phyloP scores from a whole-genome alignment of 2,888 invertebrate species.

The Oxycera nigricornis region DNA sequence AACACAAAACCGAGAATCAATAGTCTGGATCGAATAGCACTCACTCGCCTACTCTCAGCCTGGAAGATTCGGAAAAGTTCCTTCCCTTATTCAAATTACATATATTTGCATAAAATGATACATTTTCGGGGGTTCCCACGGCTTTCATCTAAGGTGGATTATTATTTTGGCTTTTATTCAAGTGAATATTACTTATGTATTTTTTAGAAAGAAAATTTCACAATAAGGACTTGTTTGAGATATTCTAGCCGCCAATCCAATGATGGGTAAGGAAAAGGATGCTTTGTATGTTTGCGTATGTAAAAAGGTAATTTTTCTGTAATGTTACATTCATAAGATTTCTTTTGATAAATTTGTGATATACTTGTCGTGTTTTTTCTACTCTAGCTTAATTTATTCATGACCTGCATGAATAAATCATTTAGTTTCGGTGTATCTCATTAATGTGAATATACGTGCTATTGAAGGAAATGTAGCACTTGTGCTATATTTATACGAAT shows the following conservation, averaged over 20 bases:
- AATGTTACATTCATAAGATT: slow-evolving; percentile 44
- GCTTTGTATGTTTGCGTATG: background rate
- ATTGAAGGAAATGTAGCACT: no score
- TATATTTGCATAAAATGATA: no score
- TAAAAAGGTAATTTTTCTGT: slow-evolving; percentile 17
- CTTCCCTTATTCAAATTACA: no score
- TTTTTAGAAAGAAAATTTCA: background rate
- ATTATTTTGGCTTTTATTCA: background rate
- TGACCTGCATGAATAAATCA: slow-evolving; percentile 42
- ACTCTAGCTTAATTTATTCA: slow-evolving; percentile 23
- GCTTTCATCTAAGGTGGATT: background rate
- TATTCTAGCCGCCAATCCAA: slow-evolving; percentile 33
- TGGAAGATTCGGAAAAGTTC: no score
- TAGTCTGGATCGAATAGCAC: no score
- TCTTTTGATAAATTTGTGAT: slow-evolving; percentile 21
- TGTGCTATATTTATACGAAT: background rate
- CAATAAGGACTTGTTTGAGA: slow-evolving; percentile 38
- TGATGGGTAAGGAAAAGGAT: background rate
- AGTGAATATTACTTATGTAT: background rate
- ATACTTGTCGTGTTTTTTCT: slow-evolving; percentile 11
- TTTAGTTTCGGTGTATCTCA: background rate
- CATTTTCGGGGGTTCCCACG: no score
- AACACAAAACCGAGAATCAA: no score
- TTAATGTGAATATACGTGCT: no score
- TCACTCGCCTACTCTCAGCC: no score